Percentiles rank a stretch among this genome's conserved stretches.
These are phyloP conservation scores for Panopea generosa DNA, from an alignment of 2,888 invertebrate species.

Conservation along the genomic window DNA sequence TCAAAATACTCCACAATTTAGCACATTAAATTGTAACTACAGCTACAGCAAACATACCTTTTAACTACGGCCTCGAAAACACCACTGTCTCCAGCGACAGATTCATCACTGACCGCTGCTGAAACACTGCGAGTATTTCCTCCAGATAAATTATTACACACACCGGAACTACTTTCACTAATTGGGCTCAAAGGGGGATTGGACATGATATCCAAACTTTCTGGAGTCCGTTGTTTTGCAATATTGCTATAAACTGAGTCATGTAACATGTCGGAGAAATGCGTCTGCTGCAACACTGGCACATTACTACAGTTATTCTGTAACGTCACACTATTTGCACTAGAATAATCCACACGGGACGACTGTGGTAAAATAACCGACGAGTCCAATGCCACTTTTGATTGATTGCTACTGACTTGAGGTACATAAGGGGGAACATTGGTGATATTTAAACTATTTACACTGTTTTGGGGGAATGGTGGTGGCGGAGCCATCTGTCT, in stretches of 20 bases:
- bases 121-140: slow-evolving; percentile 89
- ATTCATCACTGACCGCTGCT: slow-evolving; percentile 98
- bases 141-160: slow-evolving; percentile 83
- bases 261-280: neutral
- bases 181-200: slow-evolving; percentile 83
- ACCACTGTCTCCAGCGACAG: slow-evolving; percentile 92
- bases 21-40: too few relatives aligned
- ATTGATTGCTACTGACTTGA: slow-evolving; percentile 64
- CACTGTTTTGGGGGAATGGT: slow-evolving; percentile 37
- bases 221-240: slow-evolving; percentile 17
- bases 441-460: slow-evolving; percentile 44
- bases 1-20: too few relatives aligned
- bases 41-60: too few relatives aligned
- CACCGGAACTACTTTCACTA: slow-evolving; percentile 84
- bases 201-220: slow-evolving; percentile 57
- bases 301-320: too few relatives aligned
- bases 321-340: too few relatives aligned
- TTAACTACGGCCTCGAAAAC: slow-evolving; percentile 86
- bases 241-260: neutral
- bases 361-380: too few relatives aligned
- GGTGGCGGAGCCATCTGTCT: slow-evolving; percentile 31
- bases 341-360: neutral
- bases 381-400: slow-evolving; percentile 42
- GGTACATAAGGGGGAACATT: slow-evolving; percentile 45
- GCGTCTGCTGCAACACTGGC: neutral